Percentiles rank a stretch among this genome's conserved stretches.
phyloP scores from a whole-genome alignment of 2,888 invertebrate genomes.

The Diadegma fenestrale region DNA sequence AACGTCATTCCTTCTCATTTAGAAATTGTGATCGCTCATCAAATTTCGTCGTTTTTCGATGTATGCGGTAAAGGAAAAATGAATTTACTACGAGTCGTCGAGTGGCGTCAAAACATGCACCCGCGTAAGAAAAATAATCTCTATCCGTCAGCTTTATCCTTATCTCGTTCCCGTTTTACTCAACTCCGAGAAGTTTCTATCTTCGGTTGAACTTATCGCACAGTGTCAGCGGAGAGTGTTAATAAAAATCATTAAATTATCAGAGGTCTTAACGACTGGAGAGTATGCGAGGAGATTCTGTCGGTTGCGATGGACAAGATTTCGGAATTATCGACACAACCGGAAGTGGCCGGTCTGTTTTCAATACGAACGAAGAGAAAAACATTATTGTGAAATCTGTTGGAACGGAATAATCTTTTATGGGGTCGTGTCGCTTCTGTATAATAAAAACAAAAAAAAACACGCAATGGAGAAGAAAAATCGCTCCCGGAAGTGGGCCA shows the following conservation, averaged over 20 bases:
- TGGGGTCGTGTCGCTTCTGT: conserved; percentile 8
- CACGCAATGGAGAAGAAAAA: conserved; percentile 30
- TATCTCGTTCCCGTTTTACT: conserved; percentile 21
- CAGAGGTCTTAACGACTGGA: not conserved
- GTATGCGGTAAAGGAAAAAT: not conserved
- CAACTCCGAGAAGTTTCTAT: conserved; percentile 8
- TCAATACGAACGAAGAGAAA: not conserved
- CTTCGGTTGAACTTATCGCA: conserved; percentile 25
- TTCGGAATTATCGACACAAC: conserved; percentile 3
- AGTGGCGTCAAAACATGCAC: not conserved
- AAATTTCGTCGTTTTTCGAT: not conserved
- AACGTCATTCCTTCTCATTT: too few relatives aligned
- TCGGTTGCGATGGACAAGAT: not conserved
- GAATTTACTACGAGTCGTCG: not conserved
- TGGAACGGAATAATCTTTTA: conserved; percentile 2
- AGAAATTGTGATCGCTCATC: not conserved
- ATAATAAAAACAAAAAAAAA: too few relatives aligned
- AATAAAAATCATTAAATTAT: conserved; percentile 27
- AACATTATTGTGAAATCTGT: conserved; percentile 3
- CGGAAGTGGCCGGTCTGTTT: conserved; percentile 20
- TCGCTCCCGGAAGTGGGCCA: conserved; percentile 55
- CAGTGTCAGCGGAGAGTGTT: not conserved
- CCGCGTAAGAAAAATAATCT: conserved; percentile 19
- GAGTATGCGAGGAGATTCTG: not conserved
- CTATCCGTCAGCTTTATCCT: conserved; percentile 8